Conservation (phyloP, 2,113 vertebrate genomes). For the Psittacus erithacus region DNA sequence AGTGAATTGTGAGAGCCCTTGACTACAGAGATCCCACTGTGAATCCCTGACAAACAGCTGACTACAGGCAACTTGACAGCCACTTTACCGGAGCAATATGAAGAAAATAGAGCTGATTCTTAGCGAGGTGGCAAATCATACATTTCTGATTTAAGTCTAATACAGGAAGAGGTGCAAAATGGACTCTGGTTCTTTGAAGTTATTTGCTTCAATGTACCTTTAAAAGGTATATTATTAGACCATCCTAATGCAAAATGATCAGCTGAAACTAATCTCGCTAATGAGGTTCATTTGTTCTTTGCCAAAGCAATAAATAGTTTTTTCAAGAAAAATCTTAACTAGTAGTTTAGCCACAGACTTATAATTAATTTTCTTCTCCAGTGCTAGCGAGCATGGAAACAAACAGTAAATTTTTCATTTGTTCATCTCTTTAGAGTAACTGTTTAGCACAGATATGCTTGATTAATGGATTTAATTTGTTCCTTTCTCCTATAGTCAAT, state of each 20-base stretch:
- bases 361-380: conserved; percentile 80
- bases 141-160: conserved; percentile 37
- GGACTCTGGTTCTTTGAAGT: conserved; percentile 22
- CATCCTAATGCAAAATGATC: conserved; percentile 71
- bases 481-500: conserved; percentile 79
- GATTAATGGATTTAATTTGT: conserved; percentile 89
- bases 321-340: conserved; percentile 74
- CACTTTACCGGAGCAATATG: not conserved
- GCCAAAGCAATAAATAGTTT: conserved; percentile 79
- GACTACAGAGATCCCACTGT: not conserved
- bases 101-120: not conserved
- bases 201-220: conserved; percentile 62
- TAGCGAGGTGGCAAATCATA: not conserved
- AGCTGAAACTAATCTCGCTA: conserved; percentile 79
- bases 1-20: not conserved
- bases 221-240: conserved; percentile 66
- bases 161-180: conserved; percentile 57
- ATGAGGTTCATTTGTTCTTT: conserved; percentile 82
- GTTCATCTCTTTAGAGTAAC: conserved; percentile 76
- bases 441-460: conserved; percentile 84
- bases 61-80: not conserved
- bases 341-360: conserved; percentile 66
- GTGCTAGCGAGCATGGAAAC: conserved; percentile 69
- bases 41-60: not conserved
- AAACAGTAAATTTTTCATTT: conserved; percentile 84